Conservation (phyloP, 2,113 vertebrate genomes). For the Microtus montanus region DNA sequence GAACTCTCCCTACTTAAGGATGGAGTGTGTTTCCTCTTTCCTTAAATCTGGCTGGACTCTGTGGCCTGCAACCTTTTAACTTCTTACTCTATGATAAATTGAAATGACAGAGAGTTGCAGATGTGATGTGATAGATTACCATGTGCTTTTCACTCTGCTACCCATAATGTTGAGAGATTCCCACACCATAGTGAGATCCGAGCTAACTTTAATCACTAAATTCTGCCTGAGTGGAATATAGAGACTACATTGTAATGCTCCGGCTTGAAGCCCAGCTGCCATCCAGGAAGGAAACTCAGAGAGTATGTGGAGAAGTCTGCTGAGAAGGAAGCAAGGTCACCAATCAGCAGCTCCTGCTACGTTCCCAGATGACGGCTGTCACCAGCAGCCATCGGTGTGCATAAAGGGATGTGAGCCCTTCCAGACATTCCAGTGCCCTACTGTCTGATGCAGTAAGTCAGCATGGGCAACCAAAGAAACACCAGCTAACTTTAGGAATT, state of each 20-base stretch:
- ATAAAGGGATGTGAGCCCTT: background rate
- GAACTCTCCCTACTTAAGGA: background rate
- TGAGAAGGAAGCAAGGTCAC: background rate
- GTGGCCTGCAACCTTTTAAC: background rate
- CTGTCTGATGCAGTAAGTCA: background rate
- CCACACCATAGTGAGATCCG: background rate
- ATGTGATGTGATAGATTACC: too few relatives aligned
- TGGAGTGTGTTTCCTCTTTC: background rate
- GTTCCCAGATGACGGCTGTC: background rate
- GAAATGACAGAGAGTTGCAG: background rate
- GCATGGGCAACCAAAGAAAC: background rate
- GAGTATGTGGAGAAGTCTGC: background rate
- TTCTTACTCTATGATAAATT: conserved; percentile 33
- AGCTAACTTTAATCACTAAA: conserved; percentile 14
- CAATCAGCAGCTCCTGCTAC: background rate
- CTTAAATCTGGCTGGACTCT: background rate
- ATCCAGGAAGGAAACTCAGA: background rate
- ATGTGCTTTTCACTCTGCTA: background rate
- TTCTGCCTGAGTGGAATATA: background rate
- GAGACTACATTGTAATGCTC: background rate
- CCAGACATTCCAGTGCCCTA: background rate
- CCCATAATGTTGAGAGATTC: background rate
- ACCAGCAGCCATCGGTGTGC: background rate
- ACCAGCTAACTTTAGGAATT: conserved; percentile 28
- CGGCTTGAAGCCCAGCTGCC: background rate